Evolutionary conservation across 2,113 vertebrate genomes (phyloP), one percentile per base, ranked within the genome.

Genomic region (Butastur rufipennis): DNA sequence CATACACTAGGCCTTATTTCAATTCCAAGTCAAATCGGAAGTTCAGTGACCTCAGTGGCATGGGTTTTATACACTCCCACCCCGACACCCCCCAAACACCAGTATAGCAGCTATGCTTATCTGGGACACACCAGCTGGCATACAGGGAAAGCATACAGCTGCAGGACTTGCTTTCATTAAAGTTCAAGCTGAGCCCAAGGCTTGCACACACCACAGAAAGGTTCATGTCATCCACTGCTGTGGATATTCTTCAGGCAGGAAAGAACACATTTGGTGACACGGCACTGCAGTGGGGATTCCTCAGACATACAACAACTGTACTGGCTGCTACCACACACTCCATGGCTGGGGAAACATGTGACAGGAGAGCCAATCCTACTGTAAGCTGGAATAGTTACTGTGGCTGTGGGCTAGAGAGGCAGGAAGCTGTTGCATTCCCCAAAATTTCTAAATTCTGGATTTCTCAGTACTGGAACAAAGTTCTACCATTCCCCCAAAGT

Each of bases 221-320:
- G 32, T 40, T 68, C 74, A 6, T 17, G 10, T 11, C 36, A 50
- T 9, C 22, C 25, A 38, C 2, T 56, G 25, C 19, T 72, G 47
- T 10, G 34, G 58, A 11, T 26, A 45, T 5, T 53, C 38, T 32
- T 50, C 2, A 0, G 7, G 43, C 58, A 83, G 22, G 23, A 62
- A 56, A 67, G 42, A 45, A 16, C 7, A 31, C 0, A 0, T 12
- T 34, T 23, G 10, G 18, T 61, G 50, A 50, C 0, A 0, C 3
- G 21, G 72, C 32, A 26, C 20, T 13, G 4, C 45, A 13, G 10
- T 2, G 6, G 17, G 16, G 13, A 3, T 4, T 55, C 38, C 84
- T 38, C 73, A 81, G 62, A 61, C 85, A 43, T 16, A 6, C 63
- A 85, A 23, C 8, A 61, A 16, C 58, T 42, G 25, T 21, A 45